Conservation (phyloP, 2,113 vertebrate genomes). For the Dicaeum eximium region DNA sequence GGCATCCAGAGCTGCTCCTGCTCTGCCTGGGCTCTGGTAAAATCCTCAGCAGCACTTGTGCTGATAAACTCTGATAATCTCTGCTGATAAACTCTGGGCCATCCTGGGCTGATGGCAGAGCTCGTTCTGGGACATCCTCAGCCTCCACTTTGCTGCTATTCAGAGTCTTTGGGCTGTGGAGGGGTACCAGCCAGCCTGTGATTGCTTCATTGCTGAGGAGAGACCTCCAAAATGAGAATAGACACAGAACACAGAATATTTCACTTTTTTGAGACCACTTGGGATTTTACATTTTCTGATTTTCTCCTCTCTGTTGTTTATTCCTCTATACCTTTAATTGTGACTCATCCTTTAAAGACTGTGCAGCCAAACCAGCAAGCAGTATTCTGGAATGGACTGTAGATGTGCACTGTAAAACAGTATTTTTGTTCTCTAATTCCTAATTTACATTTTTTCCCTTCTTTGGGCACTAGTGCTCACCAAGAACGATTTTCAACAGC, state of each 20-base stretch:
- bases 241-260: neutral
- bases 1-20: neutral
- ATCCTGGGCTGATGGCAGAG: neutral
- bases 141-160: neutral
- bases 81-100: neutral
- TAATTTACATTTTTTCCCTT: neutral
- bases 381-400: neutral
- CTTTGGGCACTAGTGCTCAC: neutral
- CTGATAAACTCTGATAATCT: neutral
- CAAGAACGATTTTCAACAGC: neutral
- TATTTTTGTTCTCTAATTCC: neutral
- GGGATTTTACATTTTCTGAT: neutral
- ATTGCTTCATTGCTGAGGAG: neutral
- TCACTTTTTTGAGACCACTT: neutral
- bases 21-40: neutral
- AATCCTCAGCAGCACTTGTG: rapidly evolving
- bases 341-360: neutral
- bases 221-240: neutral
- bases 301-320: neutral
- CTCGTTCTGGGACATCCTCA: neutral
- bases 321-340: neutral
- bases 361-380: neutral
- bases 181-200: neutral
- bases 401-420: neutral
- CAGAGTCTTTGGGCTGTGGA: neutral